Conservation (phyloP, 2,888 invertebrate genomes). For the Cataglyphis albicans region DNA sequence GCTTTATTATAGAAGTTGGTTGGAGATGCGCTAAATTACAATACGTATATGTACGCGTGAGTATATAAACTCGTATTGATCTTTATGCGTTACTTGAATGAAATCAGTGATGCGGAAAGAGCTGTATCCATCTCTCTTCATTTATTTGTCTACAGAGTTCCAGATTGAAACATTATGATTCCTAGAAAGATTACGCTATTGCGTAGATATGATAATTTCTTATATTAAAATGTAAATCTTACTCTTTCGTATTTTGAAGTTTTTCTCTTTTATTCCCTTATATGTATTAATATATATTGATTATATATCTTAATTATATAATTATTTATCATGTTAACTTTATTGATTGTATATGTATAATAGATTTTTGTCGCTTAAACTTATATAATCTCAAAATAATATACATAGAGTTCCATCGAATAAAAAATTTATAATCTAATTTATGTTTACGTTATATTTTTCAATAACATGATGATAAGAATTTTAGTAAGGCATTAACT, state of each 20-base stretch:
- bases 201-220: neutral
- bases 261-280: neutral
- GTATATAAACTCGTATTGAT: slow-evolving; percentile 38
- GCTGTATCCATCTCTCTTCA: slow-evolving; percentile 1
- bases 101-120: slow-evolving; percentile 31
- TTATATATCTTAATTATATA: slow-evolving; percentile 5
- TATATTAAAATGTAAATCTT: slow-evolving; percentile 12
- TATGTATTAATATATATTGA: neutral
- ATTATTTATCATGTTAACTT: neutral
- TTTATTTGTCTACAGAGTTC: slow-evolving; percentile 2
- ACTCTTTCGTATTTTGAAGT: neutral
- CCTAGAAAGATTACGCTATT: neutral
- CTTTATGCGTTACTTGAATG: slow-evolving; percentile 34
- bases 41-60: neutral
- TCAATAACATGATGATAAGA: neutral
- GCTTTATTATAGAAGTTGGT: slow-evolving; percentile 44
- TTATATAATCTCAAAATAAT: neutral
- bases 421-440: neutral
- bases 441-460: neutral
- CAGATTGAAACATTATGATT: slow-evolving; percentile 23
- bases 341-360: neutral
- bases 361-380: neutral
- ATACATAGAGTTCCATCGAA: neutral
- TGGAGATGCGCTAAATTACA: slow-evolving; percentile 39
- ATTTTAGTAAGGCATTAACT: slow-evolving; percentile 2